Evolutionary conservation across 2,888 invertebrate genomes (phyloP).

Genomic region (Glaucopsyche alexis): DNA sequence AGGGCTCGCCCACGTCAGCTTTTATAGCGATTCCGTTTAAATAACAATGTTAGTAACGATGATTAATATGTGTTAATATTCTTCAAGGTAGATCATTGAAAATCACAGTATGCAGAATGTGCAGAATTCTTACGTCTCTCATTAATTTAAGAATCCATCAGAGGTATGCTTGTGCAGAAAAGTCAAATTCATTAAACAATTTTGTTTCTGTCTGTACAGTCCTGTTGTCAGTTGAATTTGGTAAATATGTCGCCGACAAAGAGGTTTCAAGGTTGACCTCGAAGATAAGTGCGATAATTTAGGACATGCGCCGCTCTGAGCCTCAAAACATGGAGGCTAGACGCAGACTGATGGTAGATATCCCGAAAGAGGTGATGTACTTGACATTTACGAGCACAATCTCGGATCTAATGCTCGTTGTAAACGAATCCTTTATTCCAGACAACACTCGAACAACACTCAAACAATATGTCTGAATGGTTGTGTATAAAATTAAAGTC

Average conservation of each 20-base stretch:
- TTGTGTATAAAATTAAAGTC: no score
- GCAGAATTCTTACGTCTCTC: neutral
- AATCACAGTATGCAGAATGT: neutral
- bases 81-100: slow-evolving; percentile 14
- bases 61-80: slow-evolving; percentile 15
- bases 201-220: slow-evolving; percentile 28
- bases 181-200: neutral
- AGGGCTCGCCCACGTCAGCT: slow-evolving; percentile 8
- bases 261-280: slow-evolving; percentile 74
- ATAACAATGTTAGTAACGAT: slow-evolving; percentile 8
- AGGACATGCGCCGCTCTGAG: slow-evolving; percentile 55
- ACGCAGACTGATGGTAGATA: slow-evolving; percentile 36
- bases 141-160: neutral
- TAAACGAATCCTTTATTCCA: slow-evolving; percentile 9
- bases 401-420: slow-evolving; percentile 33
- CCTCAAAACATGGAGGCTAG: slow-evolving; percentile 48
- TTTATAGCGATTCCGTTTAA: slow-evolving; percentile 4
- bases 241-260: slow-evolving; percentile 66
- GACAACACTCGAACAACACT: neutral
- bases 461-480: neutral
- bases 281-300: slow-evolving; percentile 74
- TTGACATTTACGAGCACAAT: slow-evolving; percentile 30
- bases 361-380: slow-evolving; percentile 33
- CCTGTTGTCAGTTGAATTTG: slow-evolving; percentile 55
- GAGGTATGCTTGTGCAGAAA: neutral